These are phyloP conservation scores for Nemotelus pantherinus DNA, from an alignment of 2,888 invertebrate genomes.

Conservation along the genomic window DNA sequence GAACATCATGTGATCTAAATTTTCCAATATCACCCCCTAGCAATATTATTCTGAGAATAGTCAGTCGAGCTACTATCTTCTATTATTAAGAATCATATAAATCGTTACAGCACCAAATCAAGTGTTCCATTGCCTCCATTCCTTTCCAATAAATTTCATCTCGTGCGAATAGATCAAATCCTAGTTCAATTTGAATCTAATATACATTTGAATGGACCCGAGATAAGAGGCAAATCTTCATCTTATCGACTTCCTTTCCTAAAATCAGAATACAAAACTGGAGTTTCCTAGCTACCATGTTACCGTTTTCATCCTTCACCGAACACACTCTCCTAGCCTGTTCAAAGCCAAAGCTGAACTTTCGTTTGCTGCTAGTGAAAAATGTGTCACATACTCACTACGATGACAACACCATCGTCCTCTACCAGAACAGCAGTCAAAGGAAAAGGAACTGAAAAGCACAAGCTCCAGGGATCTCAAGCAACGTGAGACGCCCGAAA, in stretches of 20 bases:
- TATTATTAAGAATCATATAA: too few relatives aligned
- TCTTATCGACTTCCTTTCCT: constrained; percentile 24
- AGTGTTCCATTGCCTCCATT: too few relatives aligned
- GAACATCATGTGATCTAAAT: too few relatives aligned
- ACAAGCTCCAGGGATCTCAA: background rate
- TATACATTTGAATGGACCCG: constrained; percentile 48
- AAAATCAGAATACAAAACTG: background rate
- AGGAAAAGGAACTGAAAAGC: background rate
- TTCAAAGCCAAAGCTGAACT: too few relatives aligned
- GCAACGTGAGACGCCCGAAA: background rate
- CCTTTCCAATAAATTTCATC: background rate
- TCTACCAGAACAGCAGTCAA: background rate
- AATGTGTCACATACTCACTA: too few relatives aligned
- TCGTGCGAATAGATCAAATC: constrained; percentile 9
- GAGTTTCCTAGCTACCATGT: background rate
- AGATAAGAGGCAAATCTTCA: constrained; percentile 35
- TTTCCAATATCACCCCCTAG: too few relatives aligned
- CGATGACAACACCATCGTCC: too few relatives aligned
- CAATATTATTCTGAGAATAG: too few relatives aligned
- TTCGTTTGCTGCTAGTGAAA: too few relatives aligned
- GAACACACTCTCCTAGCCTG: background rate
- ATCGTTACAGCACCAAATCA: too few relatives aligned
- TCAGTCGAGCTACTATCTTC: too few relatives aligned
- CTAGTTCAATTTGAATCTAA: constrained; percentile 35
- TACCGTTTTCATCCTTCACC: constrained; percentile 6